Conservation (phyloP, 2,888 invertebrate species). For the Caenorhabditis doughertyi region DNA sequence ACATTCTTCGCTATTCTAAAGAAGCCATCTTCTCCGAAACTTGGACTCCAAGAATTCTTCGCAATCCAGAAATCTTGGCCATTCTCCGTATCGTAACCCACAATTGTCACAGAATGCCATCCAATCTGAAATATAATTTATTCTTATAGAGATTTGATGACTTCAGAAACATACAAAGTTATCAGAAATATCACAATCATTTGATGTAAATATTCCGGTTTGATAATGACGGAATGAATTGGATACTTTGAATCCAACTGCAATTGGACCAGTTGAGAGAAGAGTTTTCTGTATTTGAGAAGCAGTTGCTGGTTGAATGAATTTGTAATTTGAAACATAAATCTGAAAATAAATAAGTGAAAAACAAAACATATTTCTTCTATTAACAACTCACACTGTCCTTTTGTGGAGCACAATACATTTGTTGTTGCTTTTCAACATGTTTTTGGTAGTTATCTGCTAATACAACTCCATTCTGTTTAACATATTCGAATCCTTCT, state of each 20-base stretch:
- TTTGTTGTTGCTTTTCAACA: slow-evolving; percentile 12
- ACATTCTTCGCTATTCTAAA: slow-evolving; percentile 20
- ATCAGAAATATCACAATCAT: slow-evolving; percentile 22
- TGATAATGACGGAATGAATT: slow-evolving; percentile 38
- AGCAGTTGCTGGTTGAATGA: slow-evolving; percentile 18
- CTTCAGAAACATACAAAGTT: slow-evolving; percentile 22
- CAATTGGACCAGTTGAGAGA: slow-evolving; percentile 13
- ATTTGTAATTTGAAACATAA: slow-evolving; percentile 13
- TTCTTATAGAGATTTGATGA: neutral
- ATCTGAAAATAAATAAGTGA: slow-evolving; percentile 12
- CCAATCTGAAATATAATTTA: slow-evolving; percentile 26
- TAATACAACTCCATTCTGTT: slow-evolving; percentile 15
- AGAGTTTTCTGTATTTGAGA: slow-evolving; percentile 17
- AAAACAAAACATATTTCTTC: neutral
- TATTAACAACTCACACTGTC: slow-evolving; percentile 10
- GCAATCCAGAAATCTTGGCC: slow-evolving; percentile 37
- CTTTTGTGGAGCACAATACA: slow-evolving; percentile 12
- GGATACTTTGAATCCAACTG: slow-evolving; percentile 46
- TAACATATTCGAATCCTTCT: slow-evolving; percentile 35
- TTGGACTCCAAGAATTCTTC: slow-evolving; percentile 48
- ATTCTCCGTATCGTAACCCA: slow-evolving; percentile 26
- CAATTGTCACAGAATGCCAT: slow-evolving; percentile 31
- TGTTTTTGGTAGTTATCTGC: slow-evolving; percentile 31
- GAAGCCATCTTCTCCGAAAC: slow-evolving; percentile 45
- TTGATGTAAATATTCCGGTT: slow-evolving; percentile 21